A percentile compares a stretch with the other conserved stretches of the same genome.
Conservation (phyloP, 2,888 invertebrate species). For the Caenorhabditis macrosperma region DNA sequence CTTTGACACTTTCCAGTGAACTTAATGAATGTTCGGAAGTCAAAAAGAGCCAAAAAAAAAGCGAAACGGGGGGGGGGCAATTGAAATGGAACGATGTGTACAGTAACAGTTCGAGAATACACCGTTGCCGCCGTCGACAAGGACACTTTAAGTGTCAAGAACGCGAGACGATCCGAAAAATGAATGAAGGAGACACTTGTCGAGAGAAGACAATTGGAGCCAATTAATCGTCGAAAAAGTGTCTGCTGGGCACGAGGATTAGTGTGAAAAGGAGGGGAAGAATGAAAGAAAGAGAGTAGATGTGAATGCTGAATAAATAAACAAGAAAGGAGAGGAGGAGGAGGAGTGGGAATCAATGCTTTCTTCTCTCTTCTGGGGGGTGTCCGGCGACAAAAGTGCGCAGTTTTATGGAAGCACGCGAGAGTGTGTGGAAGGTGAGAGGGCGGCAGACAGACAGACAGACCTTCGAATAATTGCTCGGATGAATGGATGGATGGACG, state of each 20-base stretch:
- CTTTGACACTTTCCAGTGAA: too few species aligned
- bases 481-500: not conserved
- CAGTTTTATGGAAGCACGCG: constrained; percentile 39
- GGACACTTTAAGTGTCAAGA: constrained; percentile 10
- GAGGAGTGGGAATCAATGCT: constrained; percentile 40
- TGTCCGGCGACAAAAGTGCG: constrained; percentile 37
- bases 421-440: constrained; percentile 23
- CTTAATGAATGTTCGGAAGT: too few species aligned
- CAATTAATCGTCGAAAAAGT: constrained; percentile 14
- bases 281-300: constrained; percentile 9
- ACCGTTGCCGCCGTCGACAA: not conserved
- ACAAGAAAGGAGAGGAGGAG: constrained; percentile 24
- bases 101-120: not conserved
- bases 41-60: too few species aligned
- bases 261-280: constrained; percentile 1
- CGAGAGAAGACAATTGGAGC: not conserved
- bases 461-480: constrained; percentile 36
- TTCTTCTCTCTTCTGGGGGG: constrained; percentile 43
- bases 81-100: not conserved
- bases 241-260: not conserved
- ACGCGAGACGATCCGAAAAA: constrained; percentile 13
- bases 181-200: too few species aligned
- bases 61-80: not conserved
- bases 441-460: constrained; percentile 15
- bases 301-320: constrained; percentile 39